phyloP scores from a whole-genome alignment of 2,113 vertebrate species.

The Chinchilla lanigera region DNA sequence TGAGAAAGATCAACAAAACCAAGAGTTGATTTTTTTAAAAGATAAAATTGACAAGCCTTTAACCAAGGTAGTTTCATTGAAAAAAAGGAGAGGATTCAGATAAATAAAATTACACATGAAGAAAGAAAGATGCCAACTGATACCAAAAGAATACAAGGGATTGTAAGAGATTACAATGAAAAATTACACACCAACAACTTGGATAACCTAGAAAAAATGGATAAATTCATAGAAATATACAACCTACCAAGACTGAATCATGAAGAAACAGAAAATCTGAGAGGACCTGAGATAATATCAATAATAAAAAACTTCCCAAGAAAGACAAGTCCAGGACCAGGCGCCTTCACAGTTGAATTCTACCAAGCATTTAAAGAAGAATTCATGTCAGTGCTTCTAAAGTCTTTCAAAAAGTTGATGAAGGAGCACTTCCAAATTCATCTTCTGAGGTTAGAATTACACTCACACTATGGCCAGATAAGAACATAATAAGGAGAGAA shows the following conservation, averaged over 20 bases:
- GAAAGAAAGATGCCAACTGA: not conserved
- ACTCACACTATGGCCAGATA: not conserved
- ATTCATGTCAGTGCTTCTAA: not conserved
- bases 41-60: not conserved
- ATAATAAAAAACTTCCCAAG: not conserved
- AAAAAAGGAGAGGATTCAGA: not conserved
- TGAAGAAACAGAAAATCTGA: not conserved
- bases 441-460: not conserved
- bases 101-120: not conserved
- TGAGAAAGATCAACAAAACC: not conserved
- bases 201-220: not conserved
- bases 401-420: not conserved
- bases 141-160: not conserved
- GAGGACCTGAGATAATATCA: not conserved
- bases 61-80: not conserved
- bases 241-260: not conserved
- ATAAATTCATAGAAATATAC: not conserved
- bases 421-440: not conserved
- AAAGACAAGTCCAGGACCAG: not conserved
- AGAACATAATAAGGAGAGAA: not conserved
- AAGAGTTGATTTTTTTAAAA: not conserved
- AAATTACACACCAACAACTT: not conserved
- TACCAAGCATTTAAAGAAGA: not conserved
- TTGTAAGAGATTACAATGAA: not conserved
- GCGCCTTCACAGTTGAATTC: not conserved